Percentiles rank a stretch among this genome's conserved stretches.
Evolutionary conservation across 2,113 vertebrate genomes (phyloP).

Genomic region (Mohoua ochrocephala): DNA sequence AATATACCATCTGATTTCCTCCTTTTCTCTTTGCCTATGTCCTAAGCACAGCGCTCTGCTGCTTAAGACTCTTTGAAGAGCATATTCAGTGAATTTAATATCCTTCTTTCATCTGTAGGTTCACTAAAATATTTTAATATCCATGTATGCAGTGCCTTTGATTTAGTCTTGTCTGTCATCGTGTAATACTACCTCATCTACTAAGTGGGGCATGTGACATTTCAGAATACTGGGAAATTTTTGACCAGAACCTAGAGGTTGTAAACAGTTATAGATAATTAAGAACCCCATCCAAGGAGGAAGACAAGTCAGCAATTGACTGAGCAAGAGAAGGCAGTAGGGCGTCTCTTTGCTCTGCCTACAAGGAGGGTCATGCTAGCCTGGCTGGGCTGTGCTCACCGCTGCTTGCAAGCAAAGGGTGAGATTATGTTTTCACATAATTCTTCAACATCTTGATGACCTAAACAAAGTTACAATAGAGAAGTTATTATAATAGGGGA

Average conservation of each 20-base stretch:
- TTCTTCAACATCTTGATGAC: neutral
- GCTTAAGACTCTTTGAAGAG: slow-evolving; percentile 6
- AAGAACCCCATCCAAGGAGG: neutral
- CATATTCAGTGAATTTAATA: neutral
- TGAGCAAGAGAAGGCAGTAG: neutral
- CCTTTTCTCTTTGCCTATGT: neutral
- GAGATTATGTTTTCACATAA: neutral
- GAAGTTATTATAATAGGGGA: neutral
- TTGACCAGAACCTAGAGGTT: neutral
- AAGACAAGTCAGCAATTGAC: neutral
- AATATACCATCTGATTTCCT: slow-evolving; percentile 12
- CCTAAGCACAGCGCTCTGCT: neutral
- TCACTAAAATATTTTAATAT: slow-evolving; percentile 7
- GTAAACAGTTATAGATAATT: neutral
- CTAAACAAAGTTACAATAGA: neutral
- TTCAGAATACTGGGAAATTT: neutral
- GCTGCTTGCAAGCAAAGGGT: neutral
- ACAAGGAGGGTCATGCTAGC: neutral
- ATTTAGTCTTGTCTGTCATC: neutral
- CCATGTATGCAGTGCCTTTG: neutral
- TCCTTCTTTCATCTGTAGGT: neutral
- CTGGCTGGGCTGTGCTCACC: neutral
- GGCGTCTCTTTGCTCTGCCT: neutral
- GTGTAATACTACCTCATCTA: neutral
- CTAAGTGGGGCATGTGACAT: neutral